Percentiles rank a stretch among this genome's conserved stretches.
Evolutionary conservation across 1,140 invertebrate genomes (phyloP).

Genomic region (Philopotamus ludificatus): DNA sequence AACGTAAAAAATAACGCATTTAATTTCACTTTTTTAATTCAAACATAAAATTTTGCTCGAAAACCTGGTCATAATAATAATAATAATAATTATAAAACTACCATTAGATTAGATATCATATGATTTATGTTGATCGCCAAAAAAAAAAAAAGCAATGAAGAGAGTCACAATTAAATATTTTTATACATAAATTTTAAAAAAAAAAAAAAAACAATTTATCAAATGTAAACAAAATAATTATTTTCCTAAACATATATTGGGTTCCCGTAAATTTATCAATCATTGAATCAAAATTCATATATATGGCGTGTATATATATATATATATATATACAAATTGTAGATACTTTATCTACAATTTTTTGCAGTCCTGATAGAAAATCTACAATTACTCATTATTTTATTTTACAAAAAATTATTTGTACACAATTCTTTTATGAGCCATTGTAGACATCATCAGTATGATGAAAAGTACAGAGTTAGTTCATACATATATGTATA

Average conservation of each 20-base stretch:
- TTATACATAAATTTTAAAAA: background rate
- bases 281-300: background rate
- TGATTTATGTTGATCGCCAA: no score
- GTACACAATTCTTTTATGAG: constrained; percentile 11
- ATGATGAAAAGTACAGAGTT: constrained; percentile 16
- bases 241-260: background rate
- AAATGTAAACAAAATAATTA: no score
- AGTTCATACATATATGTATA: no score
- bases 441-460: constrained; percentile 12
- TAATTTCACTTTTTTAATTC: no score
- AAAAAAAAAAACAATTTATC: background rate
- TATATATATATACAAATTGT: background rate
- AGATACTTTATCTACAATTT: constrained; percentile 5
- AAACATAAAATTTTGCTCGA: no score
- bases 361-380: constrained; percentile 14
- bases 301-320: background rate
- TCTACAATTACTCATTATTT: constrained; percentile 11
- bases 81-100: no score
- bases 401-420: constrained; percentile 16
- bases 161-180: background rate
- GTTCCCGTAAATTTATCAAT: background rate
- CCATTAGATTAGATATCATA: no score
- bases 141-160: no score
- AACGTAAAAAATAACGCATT: no score
- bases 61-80: no score